These are phyloP conservation scores for Cryptops parisi DNA, from an alignment of 2,888 invertebrate genomes.

Conservation along the genomic window DNA sequence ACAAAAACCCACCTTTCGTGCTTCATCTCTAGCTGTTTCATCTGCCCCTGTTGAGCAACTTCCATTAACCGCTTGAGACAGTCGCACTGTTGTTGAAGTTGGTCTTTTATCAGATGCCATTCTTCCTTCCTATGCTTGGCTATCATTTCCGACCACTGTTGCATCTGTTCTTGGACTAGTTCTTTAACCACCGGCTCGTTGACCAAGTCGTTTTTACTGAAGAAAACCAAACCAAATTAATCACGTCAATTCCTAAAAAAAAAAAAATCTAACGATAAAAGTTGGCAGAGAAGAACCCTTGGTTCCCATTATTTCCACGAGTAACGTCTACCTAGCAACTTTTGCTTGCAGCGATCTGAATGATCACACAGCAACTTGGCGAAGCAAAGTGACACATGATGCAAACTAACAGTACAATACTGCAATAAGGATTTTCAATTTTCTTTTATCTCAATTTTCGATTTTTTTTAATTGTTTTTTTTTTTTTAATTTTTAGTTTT, in stretches of 20 bases:
- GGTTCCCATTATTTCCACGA: too few relatives aligned
- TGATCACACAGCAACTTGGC: too few relatives aligned
- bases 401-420: too few relatives aligned
- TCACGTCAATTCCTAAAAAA: neutral
- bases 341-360: too few relatives aligned
- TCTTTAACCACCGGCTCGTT: constrained; percentile 31
- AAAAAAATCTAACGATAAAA: constrained; percentile 28
- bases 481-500: too few relatives aligned
- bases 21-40: constrained; percentile 76
- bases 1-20: constrained; percentile 74
- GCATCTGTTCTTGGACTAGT: constrained; percentile 80
- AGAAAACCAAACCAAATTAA: too few relatives aligned
- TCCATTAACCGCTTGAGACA: constrained; percentile 62
- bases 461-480: too few relatives aligned
- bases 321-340: too few relatives aligned
- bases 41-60: constrained; percentile 61
- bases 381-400: too few relatives aligned
- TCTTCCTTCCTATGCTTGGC: constrained; percentile 52
- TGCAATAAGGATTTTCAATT: neutral
- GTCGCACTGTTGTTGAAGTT: constrained; percentile 41
- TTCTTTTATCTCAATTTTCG: too few relatives aligned
- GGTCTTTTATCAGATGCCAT: constrained; percentile 50
- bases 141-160: constrained; percentile 78
- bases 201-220: constrained; percentile 21
- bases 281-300: too few relatives aligned